Evolutionary conservation across 2,888 invertebrate genomes (phyloP), one percentile per base, ranked within the genome.

Genomic region (Agrochola lota): DNA sequence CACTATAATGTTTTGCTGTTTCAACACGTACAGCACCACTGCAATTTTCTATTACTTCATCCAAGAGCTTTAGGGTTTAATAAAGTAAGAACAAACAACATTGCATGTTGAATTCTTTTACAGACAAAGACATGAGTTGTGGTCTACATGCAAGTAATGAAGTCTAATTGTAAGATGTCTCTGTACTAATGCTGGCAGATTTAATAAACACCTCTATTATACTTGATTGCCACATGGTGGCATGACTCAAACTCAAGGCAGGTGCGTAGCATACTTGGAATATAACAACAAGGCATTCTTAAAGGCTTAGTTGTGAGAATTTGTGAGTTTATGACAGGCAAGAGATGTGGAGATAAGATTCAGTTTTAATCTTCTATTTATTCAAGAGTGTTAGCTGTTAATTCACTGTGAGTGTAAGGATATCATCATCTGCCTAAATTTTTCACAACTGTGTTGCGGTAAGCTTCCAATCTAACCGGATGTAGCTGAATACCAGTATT

Each of bases 211-310:
- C 66, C 12, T 70, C 66, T 78, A 74, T 75, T 73, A 71, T 76
- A 69, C 68, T 78, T 79, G 49, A 52, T 67, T 70, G 76, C 64
- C 52, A 74, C 66, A 78, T 74, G 57, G 77, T 72, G 73, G 74
- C 40, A 84, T 84, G 77, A 88, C 63, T 84, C 86, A 86, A 83
- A 77, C 52, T 71, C 68, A 77, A 74, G 35, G 71, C 86, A 88
- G 88, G 86, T 88, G 80, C 86, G 78, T 77, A 80, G 55, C 79
- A 84, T 83, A 73, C 83, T 83, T 75, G 71, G 55, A 71, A 72
- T 78, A 59, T 60, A 85, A 74, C 46, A 82, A 80, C 77, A 82
- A 77, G 59, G 52, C 74, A 87, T 84, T 87, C 84, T 71, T 77
- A 72, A 43, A 70, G 70, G 49, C 70, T 79, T 74, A 80, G 77